These are phyloP conservation scores for Vanessa tameamea DNA, from an alignment of 1,140 invertebrate species.

Conservation along the genomic window DNA sequence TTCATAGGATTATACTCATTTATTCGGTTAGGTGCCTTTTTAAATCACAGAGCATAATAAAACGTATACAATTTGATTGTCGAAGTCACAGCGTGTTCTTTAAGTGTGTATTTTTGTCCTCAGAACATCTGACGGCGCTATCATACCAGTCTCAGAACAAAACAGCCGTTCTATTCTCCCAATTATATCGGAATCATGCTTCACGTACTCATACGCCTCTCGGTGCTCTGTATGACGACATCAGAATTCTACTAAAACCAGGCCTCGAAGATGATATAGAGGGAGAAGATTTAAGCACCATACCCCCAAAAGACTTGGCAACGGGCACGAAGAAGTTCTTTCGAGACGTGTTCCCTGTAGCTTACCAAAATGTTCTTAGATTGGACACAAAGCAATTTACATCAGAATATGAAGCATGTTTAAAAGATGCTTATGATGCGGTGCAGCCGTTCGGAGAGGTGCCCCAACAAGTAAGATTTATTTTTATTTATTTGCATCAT, in stretches of 20 bases:
- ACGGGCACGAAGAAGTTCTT: constrained; percentile 89
- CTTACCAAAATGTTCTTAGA: constrained; percentile 87
- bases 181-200: constrained; percentile 88
- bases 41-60: background rate
- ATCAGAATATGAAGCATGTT: constrained; percentile 87
- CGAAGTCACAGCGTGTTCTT: background rate
- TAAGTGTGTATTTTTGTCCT: constrained; percentile 53
- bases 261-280: constrained; percentile 45
- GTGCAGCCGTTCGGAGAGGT: constrained; percentile 91
- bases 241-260: constrained; percentile 81
- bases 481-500: too few species aligned
- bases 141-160: constrained; percentile 89
- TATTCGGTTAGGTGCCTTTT: background rate
- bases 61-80: background rate
- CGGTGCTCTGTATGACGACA: constrained; percentile 85
- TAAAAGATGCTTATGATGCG: constrained; percentile 86
- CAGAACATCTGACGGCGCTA: constrained; percentile 88
- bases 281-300: constrained; percentile 46
- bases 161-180: constrained; percentile 86
- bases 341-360: constrained; percentile 89
- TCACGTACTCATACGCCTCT: constrained; percentile 84
- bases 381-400: constrained; percentile 82
- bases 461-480: constrained; percentile 83
- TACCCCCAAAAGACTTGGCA: constrained; percentile 55
- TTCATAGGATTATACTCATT: background rate